phyloP scores from a whole-genome alignment of 2,888 invertebrate species.

The Serrognathus titanus region DNA sequence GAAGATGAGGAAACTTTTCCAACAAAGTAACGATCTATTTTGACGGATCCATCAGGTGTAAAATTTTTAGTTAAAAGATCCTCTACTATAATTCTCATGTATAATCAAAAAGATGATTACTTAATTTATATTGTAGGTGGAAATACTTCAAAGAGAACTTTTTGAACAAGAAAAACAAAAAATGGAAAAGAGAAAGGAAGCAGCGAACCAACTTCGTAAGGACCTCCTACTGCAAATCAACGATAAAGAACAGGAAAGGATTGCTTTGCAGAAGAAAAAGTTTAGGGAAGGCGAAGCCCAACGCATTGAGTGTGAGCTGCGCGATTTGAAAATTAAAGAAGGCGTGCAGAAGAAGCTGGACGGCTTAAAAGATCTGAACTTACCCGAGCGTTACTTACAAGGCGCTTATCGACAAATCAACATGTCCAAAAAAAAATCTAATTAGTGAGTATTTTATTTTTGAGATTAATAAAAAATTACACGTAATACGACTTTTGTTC shows the following conservation, averaged over 20 bases:
- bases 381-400: slow-evolving; percentile 38
- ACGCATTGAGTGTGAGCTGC: slow-evolving; percentile 58
- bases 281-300: slow-evolving; percentile 66
- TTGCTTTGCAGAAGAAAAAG: slow-evolving; percentile 57
- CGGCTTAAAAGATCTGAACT: slow-evolving; percentile 50
- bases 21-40: too few species aligned
- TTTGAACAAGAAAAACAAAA: slow-evolving; percentile 47
- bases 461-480: too few species aligned
- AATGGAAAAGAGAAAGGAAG: slow-evolving; percentile 41
- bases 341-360: slow-evolving; percentile 56
- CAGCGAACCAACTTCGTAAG: slow-evolving; percentile 56
- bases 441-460: background rate
- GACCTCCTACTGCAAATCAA: slow-evolving; percentile 68
- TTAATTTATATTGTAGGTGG: slow-evolving; percentile 44
- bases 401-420: slow-evolving; percentile 37
- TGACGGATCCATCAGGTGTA: too few species aligned
- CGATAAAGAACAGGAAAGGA: slow-evolving; percentile 65
- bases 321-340: slow-evolving; percentile 52
- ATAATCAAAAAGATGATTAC: background rate
- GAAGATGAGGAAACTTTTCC: too few species aligned
- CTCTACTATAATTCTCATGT: background rate
- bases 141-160: slow-evolving; percentile 50
- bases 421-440: background rate
- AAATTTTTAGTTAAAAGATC: too few species aligned
- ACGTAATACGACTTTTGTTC: too few species aligned